phyloP scores from a whole-genome alignment of 2,888 invertebrate species.

The Uropetala carovei region DNA sequence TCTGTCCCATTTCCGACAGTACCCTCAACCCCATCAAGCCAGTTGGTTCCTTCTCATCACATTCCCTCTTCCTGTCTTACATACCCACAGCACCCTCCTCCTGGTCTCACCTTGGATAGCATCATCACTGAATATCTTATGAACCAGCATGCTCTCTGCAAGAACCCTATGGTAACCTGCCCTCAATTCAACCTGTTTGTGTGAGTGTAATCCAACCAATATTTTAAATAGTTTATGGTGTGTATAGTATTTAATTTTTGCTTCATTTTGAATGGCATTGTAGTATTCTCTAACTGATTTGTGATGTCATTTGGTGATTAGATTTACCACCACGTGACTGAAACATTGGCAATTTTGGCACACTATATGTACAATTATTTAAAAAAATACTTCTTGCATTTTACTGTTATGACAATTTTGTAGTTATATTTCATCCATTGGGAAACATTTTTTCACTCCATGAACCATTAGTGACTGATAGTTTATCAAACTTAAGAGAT shows the following conservation, averaged over 20 bases:
- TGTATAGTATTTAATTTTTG: neutral
- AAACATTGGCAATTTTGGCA: no score
- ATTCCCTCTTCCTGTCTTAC: neutral
- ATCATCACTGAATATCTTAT: slow-evolving; percentile 98
- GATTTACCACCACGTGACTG: no score
- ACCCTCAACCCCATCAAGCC: neutral
- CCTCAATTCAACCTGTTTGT: slow-evolving; percentile 96
- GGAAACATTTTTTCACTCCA: no score
- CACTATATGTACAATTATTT: no score
- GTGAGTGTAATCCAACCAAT: slow-evolving; percentile 77
- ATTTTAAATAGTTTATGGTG: neutral
- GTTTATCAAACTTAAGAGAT: no score
- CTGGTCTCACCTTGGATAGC: slow-evolving; percentile 84
- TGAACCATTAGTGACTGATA: no score
- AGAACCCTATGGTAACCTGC: slow-evolving; percentile 98
- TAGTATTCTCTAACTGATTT: neutral
- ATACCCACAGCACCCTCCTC: slow-evolving; percentile 34
- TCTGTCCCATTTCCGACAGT: neutral
- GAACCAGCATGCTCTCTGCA: slow-evolving; percentile 98
- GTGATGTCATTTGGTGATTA: no score
- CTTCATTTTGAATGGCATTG: neutral
- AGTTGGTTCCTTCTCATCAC: neutral
- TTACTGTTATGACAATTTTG: no score
- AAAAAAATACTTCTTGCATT: no score
- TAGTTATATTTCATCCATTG: no score